A percentile compares a stretch with the other conserved stretches of the same genome.
These are phyloP conservation scores for Riptortus pedestris DNA, from an alignment of 1,140 invertebrate species.

Conservation along the genomic window DNA sequence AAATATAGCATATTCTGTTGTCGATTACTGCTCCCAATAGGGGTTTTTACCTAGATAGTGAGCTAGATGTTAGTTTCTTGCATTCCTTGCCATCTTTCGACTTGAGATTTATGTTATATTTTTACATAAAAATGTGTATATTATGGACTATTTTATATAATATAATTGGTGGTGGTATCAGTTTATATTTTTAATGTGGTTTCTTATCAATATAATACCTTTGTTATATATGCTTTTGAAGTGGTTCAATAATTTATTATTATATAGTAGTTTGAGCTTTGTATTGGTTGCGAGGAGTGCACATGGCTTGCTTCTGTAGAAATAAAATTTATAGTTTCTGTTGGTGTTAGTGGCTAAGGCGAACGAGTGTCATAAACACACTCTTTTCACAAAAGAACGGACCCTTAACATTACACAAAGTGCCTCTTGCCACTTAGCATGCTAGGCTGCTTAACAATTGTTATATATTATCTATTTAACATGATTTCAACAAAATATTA, in stretches of 20 bases:
- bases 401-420: constrained; percentile 29
- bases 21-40: constrained; percentile 9
- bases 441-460: constrained; percentile 28
- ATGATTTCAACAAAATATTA: constrained; percentile 20
- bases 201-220: constrained; percentile 15
- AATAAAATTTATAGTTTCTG: constrained; percentile 24
- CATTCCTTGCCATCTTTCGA: constrained; percentile 19
- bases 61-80: constrained; percentile 10
- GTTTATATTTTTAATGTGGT: constrained; percentile 19
- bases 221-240: constrained; percentile 18
- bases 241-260: constrained; percentile 12
- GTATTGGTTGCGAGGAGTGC: constrained; percentile 26
- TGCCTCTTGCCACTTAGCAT: constrained; percentile 30
- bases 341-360: constrained; percentile 27
- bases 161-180: constrained; percentile 21
- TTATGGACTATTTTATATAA: constrained; percentile 20
- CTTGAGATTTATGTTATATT: background rate
- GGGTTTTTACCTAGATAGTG: constrained; percentile 11
- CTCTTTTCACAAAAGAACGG: constrained; percentile 28
- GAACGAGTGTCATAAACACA: constrained; percentile 7
- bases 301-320: constrained; percentile 22
- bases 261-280: constrained; percentile 17
- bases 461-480: constrained; percentile 20
- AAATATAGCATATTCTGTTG: background rate
- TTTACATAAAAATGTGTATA: constrained; percentile 1